Evolutionary conservation across 2,113 vertebrate species (phyloP), one percentile per base, ranked within the genome.

Genomic region (Scomber scombrus): DNA sequence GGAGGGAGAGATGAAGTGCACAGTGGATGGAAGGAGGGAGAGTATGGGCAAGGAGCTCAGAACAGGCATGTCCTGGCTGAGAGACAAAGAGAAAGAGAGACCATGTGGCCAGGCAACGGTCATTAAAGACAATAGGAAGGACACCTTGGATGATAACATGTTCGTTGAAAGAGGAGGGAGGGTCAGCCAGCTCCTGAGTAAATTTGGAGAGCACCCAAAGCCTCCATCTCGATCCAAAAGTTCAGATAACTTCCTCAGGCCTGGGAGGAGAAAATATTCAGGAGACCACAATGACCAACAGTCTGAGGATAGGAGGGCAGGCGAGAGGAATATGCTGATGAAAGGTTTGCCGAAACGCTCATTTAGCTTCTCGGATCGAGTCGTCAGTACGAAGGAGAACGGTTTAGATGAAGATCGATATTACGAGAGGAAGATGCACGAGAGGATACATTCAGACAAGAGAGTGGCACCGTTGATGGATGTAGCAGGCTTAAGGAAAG

Each of bases 121-220:
- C 14, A 88, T 88, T 10, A 89, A 88, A 82, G 90, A 83, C 0
- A 51, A 82, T 11, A 78, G 67, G 50, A 86, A 77, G 63, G 68
- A 85, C 52, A 78, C 68, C 26, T 74, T 52, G 19, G 90, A 92
- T 8, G 85, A 91, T 29, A 89, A 49, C 3, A 67, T 71, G 29
- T 77, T 84, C 40, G 16, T 77, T 0, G 92, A 92, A 9, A 82
- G 52, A 45, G 91, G 85, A n/a, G 95, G 95, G 0, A 90, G 94
- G n/a, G 96, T 96, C 15, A 96, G 95, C 50, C 90, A 94, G 83
- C 80, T 96, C 47, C 86, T 95, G 23, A 95, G 93, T 74, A 95
- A 92, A 64, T 96, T 96, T 0, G 94, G 94, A 21, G 85, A 95
- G 58, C 85, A 92, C 6, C 91, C 81, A 1, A 94, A 92, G 58